Percentiles rank a stretch among this genome's conserved stretches.
phyloP scores from a whole-genome alignment of 2,797 vertebrate species.

The Acanthurus tractus region DNA sequence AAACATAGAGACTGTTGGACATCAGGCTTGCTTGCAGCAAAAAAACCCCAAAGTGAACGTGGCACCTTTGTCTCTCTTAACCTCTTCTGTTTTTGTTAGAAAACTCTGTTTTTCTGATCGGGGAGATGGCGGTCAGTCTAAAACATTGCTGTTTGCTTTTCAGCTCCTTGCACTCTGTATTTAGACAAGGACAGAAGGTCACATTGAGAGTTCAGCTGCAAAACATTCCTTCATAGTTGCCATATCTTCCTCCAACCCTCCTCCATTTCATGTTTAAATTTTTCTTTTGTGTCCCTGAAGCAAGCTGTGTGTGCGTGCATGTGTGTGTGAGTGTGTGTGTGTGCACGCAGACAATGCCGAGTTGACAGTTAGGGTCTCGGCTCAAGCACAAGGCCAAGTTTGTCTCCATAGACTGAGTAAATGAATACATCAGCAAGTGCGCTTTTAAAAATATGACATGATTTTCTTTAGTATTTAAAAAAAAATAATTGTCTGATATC shows the following conservation, averaged over 20 bases:
- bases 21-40: background rate
- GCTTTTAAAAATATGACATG: background rate
- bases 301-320: background rate
- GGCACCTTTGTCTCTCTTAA: constrained; percentile 5
- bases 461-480: no score
- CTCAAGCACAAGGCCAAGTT: constrained; percentile 78
- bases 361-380: constrained; percentile 62
- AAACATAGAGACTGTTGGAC: constrained; percentile 7
- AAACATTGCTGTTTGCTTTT: constrained; percentile 22
- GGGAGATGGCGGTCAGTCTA: constrained; percentile 5
- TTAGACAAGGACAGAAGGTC: constrained; percentile 64
- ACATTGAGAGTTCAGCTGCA: constrained; percentile 58
- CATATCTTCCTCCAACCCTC: constrained; percentile 61
- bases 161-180: constrained; percentile 46
- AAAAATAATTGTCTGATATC: background rate
- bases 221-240: constrained; percentile 74
- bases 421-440: constrained; percentile 19
- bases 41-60: constrained; percentile 1
- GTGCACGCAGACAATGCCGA: constrained; percentile 57
- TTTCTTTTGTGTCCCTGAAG: constrained; percentile 60
- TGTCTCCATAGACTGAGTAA: constrained; percentile 44
- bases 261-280: constrained; percentile 60
- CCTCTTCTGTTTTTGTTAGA: constrained; percentile 24
- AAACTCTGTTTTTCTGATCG: background rate
- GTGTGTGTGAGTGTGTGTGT: background rate